Percentiles rank a stretch among this genome's conserved stretches.
phyloP scores from a whole-genome alignment of 92 coral and sea anemone species.

The Epizoanthus scotinus region DNA sequence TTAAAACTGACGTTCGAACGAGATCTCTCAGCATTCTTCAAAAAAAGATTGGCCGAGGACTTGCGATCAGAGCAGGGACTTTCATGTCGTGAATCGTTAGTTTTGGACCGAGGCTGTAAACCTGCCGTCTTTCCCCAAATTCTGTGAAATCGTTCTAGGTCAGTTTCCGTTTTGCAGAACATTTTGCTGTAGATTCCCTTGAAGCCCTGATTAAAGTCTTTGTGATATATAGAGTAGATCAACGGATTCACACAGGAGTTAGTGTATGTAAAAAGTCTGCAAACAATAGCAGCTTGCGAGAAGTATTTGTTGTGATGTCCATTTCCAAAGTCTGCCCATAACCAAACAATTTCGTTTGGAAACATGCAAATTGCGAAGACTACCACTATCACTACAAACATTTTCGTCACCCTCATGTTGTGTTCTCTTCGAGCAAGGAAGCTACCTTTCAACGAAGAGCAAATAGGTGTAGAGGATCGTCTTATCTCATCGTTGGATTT shows the following conservation, averaged over 20 bases:
- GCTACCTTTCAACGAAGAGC: background rate
- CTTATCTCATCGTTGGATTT: background rate
- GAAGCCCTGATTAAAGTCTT: constrained; percentile 63
- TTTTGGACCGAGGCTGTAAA: background rate
- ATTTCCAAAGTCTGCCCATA: constrained; percentile 74
- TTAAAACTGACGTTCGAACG: constrained; percentile 12
- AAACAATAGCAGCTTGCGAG: constrained; percentile 55
- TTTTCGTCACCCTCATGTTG: constrained; percentile 81
- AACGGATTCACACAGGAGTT: constrained; percentile 87
- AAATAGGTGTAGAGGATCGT: constrained; percentile 3
- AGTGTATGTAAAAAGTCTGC: constrained; percentile 80
- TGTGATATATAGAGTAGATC: constrained; percentile 74
- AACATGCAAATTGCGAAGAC: constrained; percentile 88
- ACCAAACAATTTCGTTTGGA: constrained; percentile 87
- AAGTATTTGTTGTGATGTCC: constrained; percentile 33
- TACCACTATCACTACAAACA: constrained; percentile 86
- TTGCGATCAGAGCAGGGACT: background rate
- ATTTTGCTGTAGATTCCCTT: background rate
- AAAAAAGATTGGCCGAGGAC: background rate
- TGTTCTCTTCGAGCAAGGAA: constrained; percentile 56
- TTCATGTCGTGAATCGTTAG: background rate
- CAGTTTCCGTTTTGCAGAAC: constrained; percentile 6
- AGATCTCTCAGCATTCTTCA: background rate
- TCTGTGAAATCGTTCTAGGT: constrained; percentile 10
- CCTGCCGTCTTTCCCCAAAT: constrained; percentile 15